A percentile compares a stretch with the other conserved stretches of the same genome.
These are phyloP conservation scores for Arnoldichthys spilopterus DNA, from an alignment of 2,797 vertebrate genomes.

Conservation along the genomic window DNA sequence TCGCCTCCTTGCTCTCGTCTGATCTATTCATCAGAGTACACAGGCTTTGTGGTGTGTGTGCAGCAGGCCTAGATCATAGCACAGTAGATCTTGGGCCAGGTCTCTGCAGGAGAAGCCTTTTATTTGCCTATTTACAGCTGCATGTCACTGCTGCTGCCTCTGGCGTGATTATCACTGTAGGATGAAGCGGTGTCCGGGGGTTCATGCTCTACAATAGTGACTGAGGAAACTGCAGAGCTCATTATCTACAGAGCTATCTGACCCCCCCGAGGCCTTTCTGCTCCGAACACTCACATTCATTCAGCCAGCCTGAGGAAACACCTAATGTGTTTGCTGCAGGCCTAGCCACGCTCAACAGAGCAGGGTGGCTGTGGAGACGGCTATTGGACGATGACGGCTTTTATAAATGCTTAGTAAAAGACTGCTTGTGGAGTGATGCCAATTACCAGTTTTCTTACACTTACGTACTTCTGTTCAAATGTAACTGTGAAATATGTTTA, in stretches of 20 bases:
- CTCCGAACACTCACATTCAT: slow-evolving; percentile 48
- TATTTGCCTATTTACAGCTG: slow-evolving; percentile 60
- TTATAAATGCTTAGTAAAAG: not conserved
- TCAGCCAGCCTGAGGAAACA: slow-evolving; percentile 40
- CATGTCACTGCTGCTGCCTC: slow-evolving; percentile 49
- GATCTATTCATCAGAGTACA: slow-evolving; percentile 48
- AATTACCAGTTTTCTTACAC: not conserved
- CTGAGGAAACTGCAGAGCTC: slow-evolving; percentile 55
- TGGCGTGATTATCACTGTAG: slow-evolving; percentile 56
- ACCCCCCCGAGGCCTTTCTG: slow-evolving; percentile 49
- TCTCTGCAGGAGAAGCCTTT: slow-evolving; percentile 55
- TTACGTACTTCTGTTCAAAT: not conserved
- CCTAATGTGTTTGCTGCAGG: slow-evolving; percentile 33
- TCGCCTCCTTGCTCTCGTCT: slow-evolving; percentile 38
- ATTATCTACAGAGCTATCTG: slow-evolving; percentile 59
- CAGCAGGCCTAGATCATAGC: slow-evolving; percentile 54
- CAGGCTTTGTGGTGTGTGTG: slow-evolving; percentile 24
- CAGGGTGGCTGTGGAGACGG: slow-evolving; percentile 54
- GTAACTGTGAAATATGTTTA: not conserved
- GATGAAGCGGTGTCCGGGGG: slow-evolving; percentile 56
- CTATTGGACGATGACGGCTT: not conserved
- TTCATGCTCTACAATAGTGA: slow-evolving; percentile 52
- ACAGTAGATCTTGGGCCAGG: slow-evolving; percentile 50
- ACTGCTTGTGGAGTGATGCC: not conserved
- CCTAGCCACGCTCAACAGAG: slow-evolving; percentile 61